Base-by-base conservation (phyloP, 2,113 vertebrate genomes). In the Elgaria multicarinata region DNA sequence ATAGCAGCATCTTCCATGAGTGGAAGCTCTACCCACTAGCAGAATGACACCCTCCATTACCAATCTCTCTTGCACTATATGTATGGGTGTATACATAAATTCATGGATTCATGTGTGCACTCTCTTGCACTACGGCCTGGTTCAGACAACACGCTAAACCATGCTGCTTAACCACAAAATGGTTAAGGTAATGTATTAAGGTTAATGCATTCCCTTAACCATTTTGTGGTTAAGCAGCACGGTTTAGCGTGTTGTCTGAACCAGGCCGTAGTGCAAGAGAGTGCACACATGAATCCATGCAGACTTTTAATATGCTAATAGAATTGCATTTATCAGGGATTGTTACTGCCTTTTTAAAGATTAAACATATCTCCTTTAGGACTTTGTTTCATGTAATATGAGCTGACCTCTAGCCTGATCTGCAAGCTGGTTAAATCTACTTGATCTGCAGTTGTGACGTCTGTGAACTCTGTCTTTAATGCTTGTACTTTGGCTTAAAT, bases 311-410 rank as follows among this genome's bases (percentile, higher is more conserved):
- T 76, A 76, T 26, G 42, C 39, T 46, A 24, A 87, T 28, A 66
- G 16, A 77, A 46, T 33, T 64, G 53, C 5, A 22, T 86, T 44
- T 39, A 16, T 76, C 62, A 66, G 28, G 12, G 2, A 3, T 74
- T 81, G 42, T 31, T 9, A 53, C 42, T 36, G 4, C 42, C 44
- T 26, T 26, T 78, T 13, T 44, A 82, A 81, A 74, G 46, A 44
- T 71, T 88, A 82, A 58, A 66, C 36, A 44, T 71, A 82, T 44
- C 28, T 46, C 10, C 33, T 31, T 55, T 69, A 74, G 42, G 67
- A 44, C 67, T 74, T 88, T 44, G 76, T n/a, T 28, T 82, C 22
- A 50, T 82, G 26, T 72, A 88, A 42, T 88, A 72, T 72, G 50
- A 82, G 3, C 36, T 72, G 50, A 71, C 36, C n/a, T 81, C n/a